Evolutionary conservation across 2,888 invertebrate species (phyloP).

Genomic region (Andrena fulva): DNA sequence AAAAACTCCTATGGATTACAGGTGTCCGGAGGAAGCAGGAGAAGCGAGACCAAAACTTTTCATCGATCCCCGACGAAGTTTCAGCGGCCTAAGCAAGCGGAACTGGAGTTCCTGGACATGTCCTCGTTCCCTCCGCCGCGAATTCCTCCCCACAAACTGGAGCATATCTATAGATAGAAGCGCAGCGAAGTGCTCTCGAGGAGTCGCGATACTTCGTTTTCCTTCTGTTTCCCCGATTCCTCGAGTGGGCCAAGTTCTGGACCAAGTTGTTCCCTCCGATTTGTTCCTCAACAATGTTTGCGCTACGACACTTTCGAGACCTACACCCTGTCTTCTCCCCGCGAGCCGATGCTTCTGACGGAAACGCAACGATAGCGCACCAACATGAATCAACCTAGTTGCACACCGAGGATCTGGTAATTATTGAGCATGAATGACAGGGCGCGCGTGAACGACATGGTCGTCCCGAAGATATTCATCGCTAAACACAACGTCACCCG

Average conservation of each 20-base stretch:
- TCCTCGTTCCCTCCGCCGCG: conserved; percentile 36
- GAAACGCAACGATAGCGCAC: not conserved
- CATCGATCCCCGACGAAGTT: conserved; percentile 59
- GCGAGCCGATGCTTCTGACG: not conserved
- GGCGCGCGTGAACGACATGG: not conserved
- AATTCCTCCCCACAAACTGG: conserved; percentile 61
- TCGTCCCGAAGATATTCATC: not conserved
- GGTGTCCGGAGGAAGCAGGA: conserved; percentile 30
- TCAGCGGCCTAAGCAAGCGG: conserved; percentile 35
- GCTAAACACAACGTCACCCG: conserved; percentile 14
- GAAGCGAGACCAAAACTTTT: conserved; percentile 43
- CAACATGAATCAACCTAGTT: not conserved
- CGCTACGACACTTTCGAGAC: no score
- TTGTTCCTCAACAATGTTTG: not conserved
- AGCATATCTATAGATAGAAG: conserved; percentile 50
- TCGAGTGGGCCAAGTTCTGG: not conserved
- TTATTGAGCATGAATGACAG: not conserved
- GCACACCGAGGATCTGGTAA: not conserved
- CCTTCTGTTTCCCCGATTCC: conserved; percentile 24
- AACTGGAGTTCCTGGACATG: conserved; percentile 45
- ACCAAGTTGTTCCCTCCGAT: not conserved
- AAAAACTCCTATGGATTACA: conserved; percentile 26
- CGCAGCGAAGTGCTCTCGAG: conserved; percentile 33
- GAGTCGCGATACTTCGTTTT: conserved; percentile 20
- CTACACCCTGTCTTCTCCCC: not conserved